phyloP scores from a whole-genome alignment of 1,140 invertebrate species.

The Drosophila burlai region DNA sequence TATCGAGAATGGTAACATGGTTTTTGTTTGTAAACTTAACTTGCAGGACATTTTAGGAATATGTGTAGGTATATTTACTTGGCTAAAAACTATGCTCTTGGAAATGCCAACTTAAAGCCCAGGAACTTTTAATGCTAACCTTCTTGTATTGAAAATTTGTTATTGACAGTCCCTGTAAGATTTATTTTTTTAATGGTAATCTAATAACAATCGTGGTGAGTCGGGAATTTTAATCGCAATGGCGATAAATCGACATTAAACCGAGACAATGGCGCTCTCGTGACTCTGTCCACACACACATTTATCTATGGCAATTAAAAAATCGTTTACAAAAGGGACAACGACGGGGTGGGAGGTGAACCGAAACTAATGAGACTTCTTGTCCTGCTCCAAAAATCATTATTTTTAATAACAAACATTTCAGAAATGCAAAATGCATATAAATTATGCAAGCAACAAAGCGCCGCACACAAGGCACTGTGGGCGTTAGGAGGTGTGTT shows the following conservation, averaged over 20 bases:
- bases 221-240: slow-evolving; percentile 20
- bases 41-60: slow-evolving; percentile 52
- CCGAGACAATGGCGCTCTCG: slow-evolving; percentile 27
- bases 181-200: slow-evolving; percentile 4
- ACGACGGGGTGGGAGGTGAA: slow-evolving; percentile 1
- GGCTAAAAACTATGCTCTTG: slow-evolving; percentile 12
- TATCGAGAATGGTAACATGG: slow-evolving; percentile 62
- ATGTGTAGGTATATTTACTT: slow-evolving; percentile 4
- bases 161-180: slow-evolving; percentile 19
- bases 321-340: slow-evolving; percentile 11
- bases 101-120: slow-evolving; percentile 24
- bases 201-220: slow-evolving; percentile 8
- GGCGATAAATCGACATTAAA: slow-evolving; percentile 34
- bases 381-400: slow-evolving; percentile 74
- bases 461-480: slow-evolving; percentile 43
- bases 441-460: slow-evolving; percentile 64
- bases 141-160: background rate
- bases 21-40: slow-evolving; percentile 58
- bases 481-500: slow-evolving; percentile 13
- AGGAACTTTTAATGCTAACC: slow-evolving; percentile 36
- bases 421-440: slow-evolving; percentile 66
- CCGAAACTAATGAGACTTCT: slow-evolving; percentile 56
- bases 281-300: slow-evolving; percentile 32
- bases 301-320: slow-evolving; percentile 41
- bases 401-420: slow-evolving; percentile 67